Conservation (phyloP, 1,140 invertebrate species). For the Pollicipes pollicipes region DNA sequence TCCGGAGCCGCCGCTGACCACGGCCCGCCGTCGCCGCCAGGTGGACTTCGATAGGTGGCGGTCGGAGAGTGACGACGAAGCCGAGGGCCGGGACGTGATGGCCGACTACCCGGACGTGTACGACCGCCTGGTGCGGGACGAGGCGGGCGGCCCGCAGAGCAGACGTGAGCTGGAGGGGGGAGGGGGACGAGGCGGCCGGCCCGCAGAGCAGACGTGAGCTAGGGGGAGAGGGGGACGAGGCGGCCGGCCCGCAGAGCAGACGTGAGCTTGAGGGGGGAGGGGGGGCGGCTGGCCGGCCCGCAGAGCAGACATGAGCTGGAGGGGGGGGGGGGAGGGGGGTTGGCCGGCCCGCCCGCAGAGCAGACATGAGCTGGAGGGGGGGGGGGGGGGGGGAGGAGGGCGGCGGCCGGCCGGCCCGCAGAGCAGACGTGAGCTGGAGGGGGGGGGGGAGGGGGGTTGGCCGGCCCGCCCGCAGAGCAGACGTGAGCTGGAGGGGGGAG, state of each 20-base stretch:
- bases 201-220: conserved; percentile 14
- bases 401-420: too few relatives aligned
- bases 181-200: conserved; percentile 5
- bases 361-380: too few relatives aligned
- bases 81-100: conserved; percentile 40
- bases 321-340: neutral
- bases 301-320: neutral
- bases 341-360: too few relatives aligned
- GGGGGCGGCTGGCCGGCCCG: neutral
- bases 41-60: conserved; percentile 71
- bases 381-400: too few relatives aligned
- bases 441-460: too few relatives aligned
- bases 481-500: neutral
- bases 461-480: neutral
- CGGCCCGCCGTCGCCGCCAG: conserved; percentile 22
- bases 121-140: conserved; percentile 53
- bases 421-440: too few relatives aligned
- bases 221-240: neutral
- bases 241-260: conserved; percentile 12
- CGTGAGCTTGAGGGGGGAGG: conserved; percentile 10
- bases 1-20: neutral
- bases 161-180: conserved; percentile 37
- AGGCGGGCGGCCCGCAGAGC: conserved; percentile 44
- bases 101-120: conserved; percentile 56
- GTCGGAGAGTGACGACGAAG: conserved; percentile 34